Evolutionary conservation across 2,888 invertebrate genomes (phyloP).

Genomic region (Sarcophaga subvicina): DNA sequence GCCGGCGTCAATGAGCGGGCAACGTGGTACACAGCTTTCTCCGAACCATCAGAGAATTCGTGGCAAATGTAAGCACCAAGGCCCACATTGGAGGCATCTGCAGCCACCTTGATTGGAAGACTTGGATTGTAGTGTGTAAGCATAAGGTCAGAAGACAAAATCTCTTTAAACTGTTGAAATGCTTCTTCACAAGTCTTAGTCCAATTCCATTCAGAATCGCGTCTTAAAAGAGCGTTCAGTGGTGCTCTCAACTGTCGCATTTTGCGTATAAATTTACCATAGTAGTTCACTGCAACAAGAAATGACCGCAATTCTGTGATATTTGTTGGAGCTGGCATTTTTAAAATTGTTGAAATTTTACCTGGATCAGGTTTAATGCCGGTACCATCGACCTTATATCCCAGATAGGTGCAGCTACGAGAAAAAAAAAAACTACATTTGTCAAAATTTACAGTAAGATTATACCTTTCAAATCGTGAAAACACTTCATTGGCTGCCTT

Average conservation of each 20-base stretch:
- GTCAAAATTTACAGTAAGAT: conserved; percentile 36
- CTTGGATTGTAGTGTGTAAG: conserved; percentile 54
- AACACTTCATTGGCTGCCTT: conserved; percentile 34
- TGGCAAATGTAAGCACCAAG: conserved; percentile 61
- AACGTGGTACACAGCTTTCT: conserved; percentile 68
- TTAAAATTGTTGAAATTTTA: conserved; percentile 22
- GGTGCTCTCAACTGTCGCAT: too few relatives aligned
- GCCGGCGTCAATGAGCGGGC: conserved; percentile 15
- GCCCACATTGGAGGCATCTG: conserved; percentile 72
- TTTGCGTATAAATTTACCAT: background rate
- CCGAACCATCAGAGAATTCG: conserved; percentile 73
- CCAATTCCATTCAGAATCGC: too few relatives aligned
- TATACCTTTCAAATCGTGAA: conserved; percentile 40
- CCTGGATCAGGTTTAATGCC: conserved; percentile 23
- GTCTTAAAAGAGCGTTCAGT: too few relatives aligned
- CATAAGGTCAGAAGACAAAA: conserved; percentile 61
- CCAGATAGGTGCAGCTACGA: conserved; percentile 29
- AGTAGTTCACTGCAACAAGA: conserved; percentile 27
- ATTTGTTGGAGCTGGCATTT: conserved; percentile 31
- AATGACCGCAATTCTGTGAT: background rate
- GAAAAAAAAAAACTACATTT: conserved; percentile 43
- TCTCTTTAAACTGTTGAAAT: conserved; percentile 50
- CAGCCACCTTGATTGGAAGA: conserved; percentile 42
- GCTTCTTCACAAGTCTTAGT: conserved; percentile 37
- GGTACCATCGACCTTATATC: conserved; percentile 20